These are phyloP conservation scores for Rotaria sp. DNA, from an alignment of 2,888 invertebrate genomes.

Conservation along the genomic window DNA sequence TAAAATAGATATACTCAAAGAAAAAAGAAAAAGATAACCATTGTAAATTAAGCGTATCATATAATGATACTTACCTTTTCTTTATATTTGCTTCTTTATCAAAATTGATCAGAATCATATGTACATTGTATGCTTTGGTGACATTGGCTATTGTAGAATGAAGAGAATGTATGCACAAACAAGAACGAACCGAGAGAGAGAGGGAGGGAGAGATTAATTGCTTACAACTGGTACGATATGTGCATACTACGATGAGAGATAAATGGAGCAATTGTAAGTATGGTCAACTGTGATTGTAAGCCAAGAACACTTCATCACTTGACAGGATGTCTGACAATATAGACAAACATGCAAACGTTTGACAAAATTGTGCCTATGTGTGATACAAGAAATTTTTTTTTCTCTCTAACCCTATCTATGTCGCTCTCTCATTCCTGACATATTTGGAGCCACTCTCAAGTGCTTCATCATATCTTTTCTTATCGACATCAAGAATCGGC, in stretches of 20 bases:
- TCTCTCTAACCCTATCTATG: background rate
- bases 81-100: background rate
- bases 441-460: background rate
- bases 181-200: background rate
- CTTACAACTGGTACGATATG: background rate
- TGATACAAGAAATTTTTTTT: background rate
- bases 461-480: constrained; percentile 9
- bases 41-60: too few species aligned
- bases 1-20: too few species aligned
- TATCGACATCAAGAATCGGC: background rate
- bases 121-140: background rate
- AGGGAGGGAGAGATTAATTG: background rate
- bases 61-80: too few species aligned
- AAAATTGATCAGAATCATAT: background rate
- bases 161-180: background rate
- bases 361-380: background rate
- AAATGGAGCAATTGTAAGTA: background rate
- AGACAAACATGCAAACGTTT: background rate
- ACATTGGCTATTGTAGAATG: background rate
- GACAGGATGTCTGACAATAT: constrained; percentile 10
- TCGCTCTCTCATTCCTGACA: background rate
- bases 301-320: constrained; percentile 5
- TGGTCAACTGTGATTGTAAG: background rate
- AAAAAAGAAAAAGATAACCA: too few species aligned
- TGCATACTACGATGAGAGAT: background rate